Percentiles rank a stretch among this genome's conserved stretches.
Evolutionary conservation across 2,113 vertebrate genomes (phyloP).

Genomic region (Bubo bubo): DNA sequence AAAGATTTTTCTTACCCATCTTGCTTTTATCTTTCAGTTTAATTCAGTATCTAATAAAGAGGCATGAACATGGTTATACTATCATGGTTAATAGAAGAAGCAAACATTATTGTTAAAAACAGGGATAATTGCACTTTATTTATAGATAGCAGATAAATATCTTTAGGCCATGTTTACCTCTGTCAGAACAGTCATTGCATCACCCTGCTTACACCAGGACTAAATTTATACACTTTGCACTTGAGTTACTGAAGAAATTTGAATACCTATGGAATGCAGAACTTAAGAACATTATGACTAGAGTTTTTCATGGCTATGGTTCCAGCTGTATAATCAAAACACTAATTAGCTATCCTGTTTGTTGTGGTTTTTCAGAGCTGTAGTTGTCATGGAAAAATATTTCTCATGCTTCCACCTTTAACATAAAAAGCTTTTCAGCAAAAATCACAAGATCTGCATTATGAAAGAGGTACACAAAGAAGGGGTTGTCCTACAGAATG

Average conservation of each 20-base stretch:
- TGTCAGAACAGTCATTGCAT: neutral
- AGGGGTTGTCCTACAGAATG: neutral
- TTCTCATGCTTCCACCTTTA: neutral
- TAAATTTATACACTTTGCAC: neutral
- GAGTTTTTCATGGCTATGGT: neutral
- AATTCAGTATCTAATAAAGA: neutral
- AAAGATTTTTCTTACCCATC: neutral
- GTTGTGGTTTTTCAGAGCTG: neutral
- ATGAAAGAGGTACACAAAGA: neutral
- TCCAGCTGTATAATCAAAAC: neutral
- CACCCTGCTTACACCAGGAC: neutral
- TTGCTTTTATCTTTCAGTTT: neutral
- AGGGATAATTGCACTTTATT: neutral
- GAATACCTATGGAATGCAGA: neutral
- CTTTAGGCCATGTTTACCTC: neutral
- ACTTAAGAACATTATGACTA: neutral
- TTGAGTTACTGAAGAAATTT: neutral
- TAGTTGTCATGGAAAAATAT: neutral
- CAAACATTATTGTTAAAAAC: neutral
- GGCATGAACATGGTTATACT: neutral
- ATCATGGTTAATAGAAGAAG: neutral
- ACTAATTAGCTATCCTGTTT: neutral
- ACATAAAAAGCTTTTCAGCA: neutral
- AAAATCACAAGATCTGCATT: neutral
- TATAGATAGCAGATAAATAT: neutral